Evolutionary conservation across 2,888 invertebrate genomes (phyloP), one percentile per base, ranked within the genome.

Genomic region (Scaptomyza parva): DNA sequence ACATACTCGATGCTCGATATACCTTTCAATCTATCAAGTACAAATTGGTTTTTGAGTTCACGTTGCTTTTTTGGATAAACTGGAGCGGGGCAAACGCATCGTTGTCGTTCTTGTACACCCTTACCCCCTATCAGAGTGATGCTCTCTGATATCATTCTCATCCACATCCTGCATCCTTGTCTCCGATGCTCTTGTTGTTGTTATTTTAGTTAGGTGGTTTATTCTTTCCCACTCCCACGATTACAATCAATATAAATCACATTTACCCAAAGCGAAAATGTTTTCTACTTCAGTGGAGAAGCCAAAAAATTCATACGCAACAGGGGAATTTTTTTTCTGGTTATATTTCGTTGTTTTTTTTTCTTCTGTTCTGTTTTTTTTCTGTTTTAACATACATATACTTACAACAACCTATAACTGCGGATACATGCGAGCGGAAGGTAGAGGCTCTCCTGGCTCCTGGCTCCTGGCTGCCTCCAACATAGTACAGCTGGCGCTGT

Each of bases 211-310:
- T 76, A 67, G 76, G 72, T 68, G 55, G 59, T 37, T 71, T 53
- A 73, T 67, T 55, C 52, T 41, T 70, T 53, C 81, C 70, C 86
- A 71, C 78, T 79, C 85, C 81, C 76, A 73, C 88, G 84, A 85
- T 89, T 88, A 87, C 84, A 87, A 87, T 86, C 88, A 89, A 88
- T 88, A 88, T 89, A 88, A 88, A 89, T 89, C 89, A 89, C 84
- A 89, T 88, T 89, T 87, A 85, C 76, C 86, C 81, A 88, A 88
- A 88, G 88, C 88, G 85, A 85, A 81, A 85, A 85, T 85, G 88
- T 77, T 88, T 86, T 88, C 85, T 86, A 84, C 82, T 88, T 84
- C 86, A 70, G 65, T 68, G 76, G 60, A 85, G 73, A 71, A 80
- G 83, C 85, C 87, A 69, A 88, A 80, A 88, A 82, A 35, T 88